phyloP scores from a whole-genome alignment of 2,113 vertebrate genomes.

The Plecotus auritus region DNA sequence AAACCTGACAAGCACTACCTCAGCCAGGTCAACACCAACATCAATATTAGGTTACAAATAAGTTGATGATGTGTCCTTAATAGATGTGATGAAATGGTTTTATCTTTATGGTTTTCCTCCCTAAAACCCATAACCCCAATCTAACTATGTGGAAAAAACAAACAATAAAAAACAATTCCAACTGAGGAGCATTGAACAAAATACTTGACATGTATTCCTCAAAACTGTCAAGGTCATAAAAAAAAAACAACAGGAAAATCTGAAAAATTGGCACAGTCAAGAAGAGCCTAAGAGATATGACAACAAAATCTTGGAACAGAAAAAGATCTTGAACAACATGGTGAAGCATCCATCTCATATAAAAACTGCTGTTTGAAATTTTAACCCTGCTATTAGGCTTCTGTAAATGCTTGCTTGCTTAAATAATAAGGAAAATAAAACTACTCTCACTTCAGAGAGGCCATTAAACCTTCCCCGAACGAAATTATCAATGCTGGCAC shows the following conservation, averaged over 20 bases:
- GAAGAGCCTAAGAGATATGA: neutral
- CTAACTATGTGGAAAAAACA: neutral
- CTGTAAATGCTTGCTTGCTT: too few relatives aligned
- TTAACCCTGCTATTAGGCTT: too few relatives aligned
- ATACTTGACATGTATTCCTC: neutral
- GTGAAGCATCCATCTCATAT: too few relatives aligned
- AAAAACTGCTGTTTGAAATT: too few relatives aligned
- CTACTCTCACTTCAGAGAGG: too few relatives aligned
- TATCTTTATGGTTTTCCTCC: neutral
- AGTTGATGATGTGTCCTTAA: neutral
- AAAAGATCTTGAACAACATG: neutral
- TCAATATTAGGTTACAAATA: neutral
- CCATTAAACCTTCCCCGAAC: too few relatives aligned
- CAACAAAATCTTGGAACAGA: neutral
- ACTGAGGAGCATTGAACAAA: neutral
- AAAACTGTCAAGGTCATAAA: neutral
- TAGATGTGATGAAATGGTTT: neutral
- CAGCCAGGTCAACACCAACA: neutral
- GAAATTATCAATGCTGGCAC: too few relatives aligned
- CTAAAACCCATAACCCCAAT: neutral
- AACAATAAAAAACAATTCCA: neutral
- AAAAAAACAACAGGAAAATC: neutral
- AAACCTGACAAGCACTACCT: neutral
- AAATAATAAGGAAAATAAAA: too few relatives aligned
- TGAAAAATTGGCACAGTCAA: neutral